phyloP scores from a whole-genome alignment of 1,140 invertebrate genomes.

The Thaumatotibia leucotreta region DNA sequence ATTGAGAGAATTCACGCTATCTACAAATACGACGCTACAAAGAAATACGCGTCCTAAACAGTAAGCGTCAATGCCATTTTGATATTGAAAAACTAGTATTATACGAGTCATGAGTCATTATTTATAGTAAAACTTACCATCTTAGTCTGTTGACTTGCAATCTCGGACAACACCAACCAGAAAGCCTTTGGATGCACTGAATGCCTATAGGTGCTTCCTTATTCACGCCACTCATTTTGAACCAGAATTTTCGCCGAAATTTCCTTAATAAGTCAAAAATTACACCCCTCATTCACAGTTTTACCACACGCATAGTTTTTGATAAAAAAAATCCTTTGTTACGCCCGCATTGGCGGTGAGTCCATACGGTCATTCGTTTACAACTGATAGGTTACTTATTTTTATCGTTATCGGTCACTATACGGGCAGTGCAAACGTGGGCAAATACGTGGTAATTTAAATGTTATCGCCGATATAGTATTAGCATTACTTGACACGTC shows the following conservation, averaged over 20 bases:
- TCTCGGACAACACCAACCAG: slow-evolving; percentile 72
- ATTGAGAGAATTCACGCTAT: too few species aligned
- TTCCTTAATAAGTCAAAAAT: slow-evolving; percentile 18
- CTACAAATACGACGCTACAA: too few species aligned
- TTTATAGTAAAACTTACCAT: slow-evolving; percentile 68
- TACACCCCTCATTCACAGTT: slow-evolving; percentile 28
- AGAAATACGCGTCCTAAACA: too few species aligned
- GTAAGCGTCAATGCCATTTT: neutral
- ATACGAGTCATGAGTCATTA: slow-evolving; percentile 4
- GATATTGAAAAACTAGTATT: neutral
- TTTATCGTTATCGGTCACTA: neutral
- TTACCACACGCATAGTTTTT: slow-evolving; percentile 29
- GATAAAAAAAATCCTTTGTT: slow-evolving; percentile 33
- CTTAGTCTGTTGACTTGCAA: slow-evolving; percentile 77
- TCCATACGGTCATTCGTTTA: slow-evolving; percentile 20
- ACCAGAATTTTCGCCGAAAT: slow-evolving; percentile 41
- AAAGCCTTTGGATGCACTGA: slow-evolving; percentile 70
- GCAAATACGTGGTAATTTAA: neutral
- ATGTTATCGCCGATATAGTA: neutral
- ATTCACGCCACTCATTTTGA: slow-evolving; percentile 69
- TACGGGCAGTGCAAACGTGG: neutral
- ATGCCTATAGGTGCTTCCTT: slow-evolving; percentile 78
- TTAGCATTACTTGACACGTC: neutral
- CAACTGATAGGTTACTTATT: neutral
- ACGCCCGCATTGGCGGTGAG: neutral